phyloP scores from a whole-genome alignment of 2,113 vertebrate species.

The Pionites leucogaster region DNA sequence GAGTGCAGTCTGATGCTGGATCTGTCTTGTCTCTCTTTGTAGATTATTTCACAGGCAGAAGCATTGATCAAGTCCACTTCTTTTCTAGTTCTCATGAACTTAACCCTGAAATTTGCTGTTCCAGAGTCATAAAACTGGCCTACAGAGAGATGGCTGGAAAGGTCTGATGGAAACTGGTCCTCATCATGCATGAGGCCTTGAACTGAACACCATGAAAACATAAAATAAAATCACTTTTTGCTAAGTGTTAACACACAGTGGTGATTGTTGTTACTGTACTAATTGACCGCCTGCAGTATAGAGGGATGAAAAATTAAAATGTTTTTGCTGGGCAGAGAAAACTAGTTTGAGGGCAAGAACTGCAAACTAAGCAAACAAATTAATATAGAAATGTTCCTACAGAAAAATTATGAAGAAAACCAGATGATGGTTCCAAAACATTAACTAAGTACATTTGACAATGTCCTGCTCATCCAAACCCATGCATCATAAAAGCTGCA shows the following conservation, averaged over 20 bases:
- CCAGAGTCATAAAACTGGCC: background rate
- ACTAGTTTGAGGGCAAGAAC: background rate
- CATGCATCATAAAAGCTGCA: background rate
- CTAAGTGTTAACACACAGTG: background rate
- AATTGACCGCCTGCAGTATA: background rate
- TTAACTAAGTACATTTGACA: conserved; percentile 10
- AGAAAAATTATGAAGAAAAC: background rate
- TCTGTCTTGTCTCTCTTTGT: background rate
- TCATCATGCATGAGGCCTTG: background rate
- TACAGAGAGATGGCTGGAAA: background rate
- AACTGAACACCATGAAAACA: background rate
- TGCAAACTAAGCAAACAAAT: background rate
- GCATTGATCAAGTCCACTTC: background rate
- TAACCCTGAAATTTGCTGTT: background rate
- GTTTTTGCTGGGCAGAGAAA: background rate
- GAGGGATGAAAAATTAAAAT: background rate
- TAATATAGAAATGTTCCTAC: background rate
- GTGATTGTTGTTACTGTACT: background rate
- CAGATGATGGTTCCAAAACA: background rate
- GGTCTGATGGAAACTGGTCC: background rate
- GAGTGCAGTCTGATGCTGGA: background rate
- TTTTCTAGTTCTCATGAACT: background rate
- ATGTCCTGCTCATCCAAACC: background rate
- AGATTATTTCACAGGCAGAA: background rate
- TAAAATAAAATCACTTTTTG: background rate